Conservation (phyloP, 1,140 invertebrate genomes). For the Alviniconcha marisindica region DNA sequence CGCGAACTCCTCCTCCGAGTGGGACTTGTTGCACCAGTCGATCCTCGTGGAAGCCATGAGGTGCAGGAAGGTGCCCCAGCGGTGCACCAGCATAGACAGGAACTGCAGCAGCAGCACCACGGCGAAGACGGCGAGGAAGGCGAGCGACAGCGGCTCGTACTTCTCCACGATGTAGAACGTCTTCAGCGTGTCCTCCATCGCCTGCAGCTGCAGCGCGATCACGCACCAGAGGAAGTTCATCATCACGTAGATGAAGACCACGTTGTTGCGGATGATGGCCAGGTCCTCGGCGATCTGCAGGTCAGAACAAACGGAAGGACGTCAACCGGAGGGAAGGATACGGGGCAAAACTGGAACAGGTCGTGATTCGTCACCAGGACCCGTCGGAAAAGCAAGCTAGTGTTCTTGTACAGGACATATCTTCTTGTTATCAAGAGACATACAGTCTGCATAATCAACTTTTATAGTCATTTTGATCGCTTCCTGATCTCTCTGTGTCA, state of each 20-base stretch:
- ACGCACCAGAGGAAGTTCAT: slow-evolving; percentile 98
- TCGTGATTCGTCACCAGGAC: too few species aligned
- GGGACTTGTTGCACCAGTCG: slow-evolving; percentile 83
- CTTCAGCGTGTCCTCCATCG: slow-evolving; percentile 70
- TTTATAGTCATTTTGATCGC: too few species aligned
- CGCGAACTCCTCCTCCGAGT: slow-evolving; percentile 71
- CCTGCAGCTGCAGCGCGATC: slow-evolving; percentile 97
- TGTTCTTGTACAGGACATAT: too few species aligned
- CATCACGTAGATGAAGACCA: slow-evolving; percentile 98
- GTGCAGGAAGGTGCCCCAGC: slow-evolving; percentile 97
- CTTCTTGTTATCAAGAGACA: too few species aligned
- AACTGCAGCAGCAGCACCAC: slow-evolving; percentile 81
- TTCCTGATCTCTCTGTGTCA: too few species aligned
- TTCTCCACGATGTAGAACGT: slow-evolving; percentile 71
- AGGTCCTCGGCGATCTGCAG: slow-evolving; percentile 85
- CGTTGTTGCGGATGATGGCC: slow-evolving; percentile 94
- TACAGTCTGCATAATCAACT: too few species aligned
- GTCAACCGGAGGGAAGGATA: too few species aligned
- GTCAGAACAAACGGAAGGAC: background rate
- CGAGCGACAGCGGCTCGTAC: slow-evolving; percentile 76
- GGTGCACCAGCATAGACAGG: slow-evolving; percentile 77
- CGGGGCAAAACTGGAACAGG: too few species aligned
- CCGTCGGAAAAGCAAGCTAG: too few species aligned
- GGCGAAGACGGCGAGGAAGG: slow-evolving; percentile 77
- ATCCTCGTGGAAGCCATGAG: slow-evolving; percentile 97